Percentiles rank a stretch among this genome's conserved stretches.
Evolutionary conservation across 2,888 invertebrate genomes (phyloP).

Genomic region (Tipula confusa): DNA sequence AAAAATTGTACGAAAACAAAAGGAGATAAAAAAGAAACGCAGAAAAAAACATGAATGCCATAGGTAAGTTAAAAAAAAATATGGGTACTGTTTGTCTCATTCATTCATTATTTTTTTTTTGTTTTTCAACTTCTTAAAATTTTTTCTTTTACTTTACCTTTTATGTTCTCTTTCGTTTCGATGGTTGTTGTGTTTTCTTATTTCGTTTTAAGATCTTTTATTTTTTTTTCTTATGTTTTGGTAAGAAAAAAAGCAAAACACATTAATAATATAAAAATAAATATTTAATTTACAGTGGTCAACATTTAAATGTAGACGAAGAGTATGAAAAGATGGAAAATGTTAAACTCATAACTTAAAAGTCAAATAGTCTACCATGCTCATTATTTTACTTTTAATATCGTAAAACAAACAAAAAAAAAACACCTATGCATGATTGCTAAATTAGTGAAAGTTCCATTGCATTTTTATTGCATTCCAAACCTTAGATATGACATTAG

Average conservation of each 20-base stretch:
- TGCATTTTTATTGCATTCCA: no score
- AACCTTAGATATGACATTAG: no score
- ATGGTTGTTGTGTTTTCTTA: background rate
- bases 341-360: no score
- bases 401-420: no score
- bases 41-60: slow-evolving; percentile 16
- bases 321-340: no score
- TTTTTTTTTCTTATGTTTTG: background rate
- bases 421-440: no score
- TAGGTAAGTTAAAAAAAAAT: slow-evolving; percentile 25
- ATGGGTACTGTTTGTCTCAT: slow-evolving; percentile 26
- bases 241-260: background rate
- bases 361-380: no score
- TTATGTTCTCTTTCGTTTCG: background rate
- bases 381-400: no score
- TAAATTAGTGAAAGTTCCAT: no score
- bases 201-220: background rate
- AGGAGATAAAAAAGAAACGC: background rate
- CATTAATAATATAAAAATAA: background rate
- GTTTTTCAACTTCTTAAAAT: background rate
- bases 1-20: background rate
- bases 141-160: background rate
- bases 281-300: background rate
- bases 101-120: background rate
- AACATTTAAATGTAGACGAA: background rate